Conservation (phyloP, 37 sponge, comb jelly and placozoan species). For the Halichondria panicea region DNA sequence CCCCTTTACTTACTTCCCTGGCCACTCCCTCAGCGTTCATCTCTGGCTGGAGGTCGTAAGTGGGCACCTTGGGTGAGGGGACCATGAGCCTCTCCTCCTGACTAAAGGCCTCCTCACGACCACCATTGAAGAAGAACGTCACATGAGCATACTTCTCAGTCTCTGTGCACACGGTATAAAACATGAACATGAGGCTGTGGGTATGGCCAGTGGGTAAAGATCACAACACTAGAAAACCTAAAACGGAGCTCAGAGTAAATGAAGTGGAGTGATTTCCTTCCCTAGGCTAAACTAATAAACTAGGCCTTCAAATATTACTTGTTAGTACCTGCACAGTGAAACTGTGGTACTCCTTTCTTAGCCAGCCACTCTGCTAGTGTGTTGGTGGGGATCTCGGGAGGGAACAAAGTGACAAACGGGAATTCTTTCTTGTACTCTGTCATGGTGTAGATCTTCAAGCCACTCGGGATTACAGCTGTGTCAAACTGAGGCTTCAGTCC, state of each 20-base stretch:
- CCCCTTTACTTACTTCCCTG: conserved; percentile 62
- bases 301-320: background rate
- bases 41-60: conserved; percentile 95
- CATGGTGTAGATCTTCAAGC: conserved; percentile 72
- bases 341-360: conserved; percentile 71
- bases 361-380: conserved; percentile 93
- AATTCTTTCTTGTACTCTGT: conserved; percentile 96
- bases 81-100: conserved; percentile 87
- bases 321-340: conserved; percentile 89
- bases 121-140: conserved; percentile 99
- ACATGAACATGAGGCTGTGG: background rate
- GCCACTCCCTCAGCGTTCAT: conserved; percentile 95
- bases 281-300: no score
- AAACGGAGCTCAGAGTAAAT: background rate
- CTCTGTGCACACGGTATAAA: conserved; percentile 35
- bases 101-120: conserved; percentile 74
- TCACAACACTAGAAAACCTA: background rate
- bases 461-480: conserved; percentile 44
- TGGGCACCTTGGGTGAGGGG: conserved; percentile 95
- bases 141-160: conserved; percentile 99
- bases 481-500: conserved; percentile 94
- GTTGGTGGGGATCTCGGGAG: conserved; percentile 76
- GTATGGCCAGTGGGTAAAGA: background rate
- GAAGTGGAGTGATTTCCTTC: no score
- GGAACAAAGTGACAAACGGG: conserved; percentile 84